These are phyloP conservation scores for Dysdera silvatica DNA, from an alignment of 1,140 invertebrate genomes.

Conservation along the genomic window DNA sequence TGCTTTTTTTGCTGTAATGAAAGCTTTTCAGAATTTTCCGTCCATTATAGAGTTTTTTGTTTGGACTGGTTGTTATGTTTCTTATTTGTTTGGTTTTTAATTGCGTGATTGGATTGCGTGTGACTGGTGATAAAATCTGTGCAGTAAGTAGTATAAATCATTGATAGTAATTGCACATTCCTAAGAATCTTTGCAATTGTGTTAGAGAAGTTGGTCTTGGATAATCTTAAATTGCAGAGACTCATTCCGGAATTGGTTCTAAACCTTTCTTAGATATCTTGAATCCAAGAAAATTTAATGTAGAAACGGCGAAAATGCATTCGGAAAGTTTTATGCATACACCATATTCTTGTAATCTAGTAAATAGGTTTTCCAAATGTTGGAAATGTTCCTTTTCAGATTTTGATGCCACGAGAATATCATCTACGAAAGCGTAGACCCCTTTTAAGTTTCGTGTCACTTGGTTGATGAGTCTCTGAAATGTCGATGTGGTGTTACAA, in stretches of 20 bases:
- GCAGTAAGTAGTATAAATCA: conserved; percentile 8
- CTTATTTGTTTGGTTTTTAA: too few relatives aligned
- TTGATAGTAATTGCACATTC: conserved; percentile 43
- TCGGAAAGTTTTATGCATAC: conserved; percentile 37
- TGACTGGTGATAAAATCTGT: background rate
- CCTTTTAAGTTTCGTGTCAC: conserved; percentile 42
- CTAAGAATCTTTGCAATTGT: conserved; percentile 39
- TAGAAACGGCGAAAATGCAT: conserved; percentile 10
- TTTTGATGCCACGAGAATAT: conserved; percentile 47
- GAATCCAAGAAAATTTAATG: conserved; percentile 14
- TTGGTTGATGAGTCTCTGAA: conserved; percentile 43
- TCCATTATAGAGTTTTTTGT: too few relatives aligned
- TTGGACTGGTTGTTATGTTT: too few relatives aligned
- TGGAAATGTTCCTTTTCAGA: conserved; percentile 37
- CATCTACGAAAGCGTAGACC: conserved; percentile 47
- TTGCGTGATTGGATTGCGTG: too few relatives aligned
- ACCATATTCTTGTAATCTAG: conserved; percentile 33
- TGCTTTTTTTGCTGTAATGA: background rate
- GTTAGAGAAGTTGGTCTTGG: conserved; percentile 37
- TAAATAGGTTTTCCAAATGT: conserved; percentile 40
- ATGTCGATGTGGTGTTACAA: conserved; percentile 33
- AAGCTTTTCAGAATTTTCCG: too few relatives aligned
- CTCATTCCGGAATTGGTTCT: background rate
- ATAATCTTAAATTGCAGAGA: conserved; percentile 19
- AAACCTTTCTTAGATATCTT: conserved; percentile 8